A percentile compares a stretch with the other conserved stretches of the same genome.
Evolutionary conservation across 1,140 invertebrate genomes (phyloP).

Genomic region (Scaptomyza montana): DNA sequence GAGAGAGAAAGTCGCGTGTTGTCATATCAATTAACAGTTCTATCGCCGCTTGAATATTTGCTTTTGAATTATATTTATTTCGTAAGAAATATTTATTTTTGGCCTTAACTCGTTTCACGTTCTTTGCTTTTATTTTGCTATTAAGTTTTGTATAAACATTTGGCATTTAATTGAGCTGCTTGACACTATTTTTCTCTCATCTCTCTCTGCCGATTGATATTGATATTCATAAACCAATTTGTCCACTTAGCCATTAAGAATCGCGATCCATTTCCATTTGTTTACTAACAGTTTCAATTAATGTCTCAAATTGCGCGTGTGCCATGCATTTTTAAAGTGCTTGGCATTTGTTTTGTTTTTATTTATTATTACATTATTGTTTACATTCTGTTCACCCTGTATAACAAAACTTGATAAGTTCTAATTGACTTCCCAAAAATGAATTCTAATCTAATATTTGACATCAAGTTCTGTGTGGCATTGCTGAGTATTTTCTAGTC

Average conservation of each 20-base stretch:
- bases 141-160: background rate
- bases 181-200: no score
- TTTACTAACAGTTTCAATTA: slow-evolving; percentile 55
- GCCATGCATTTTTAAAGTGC: slow-evolving; percentile 43
- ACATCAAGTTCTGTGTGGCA: no score
- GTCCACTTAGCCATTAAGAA: background rate
- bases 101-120: no score
- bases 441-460: no score
- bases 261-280: slow-evolving; percentile 23
- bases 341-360: slow-evolving; percentile 22
- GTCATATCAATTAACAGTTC: background rate
- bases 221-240: slow-evolving; percentile 1
- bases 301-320: slow-evolving; percentile 56
- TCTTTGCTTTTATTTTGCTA: no score
- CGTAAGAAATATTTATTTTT: no score
- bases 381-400: slow-evolving; percentile 22
- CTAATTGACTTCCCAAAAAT: no score
- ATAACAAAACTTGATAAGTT: no score
- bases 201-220: background rate
- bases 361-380: slow-evolving; percentile 18
- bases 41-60: no score
- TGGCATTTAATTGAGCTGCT: background rate
- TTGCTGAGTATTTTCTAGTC: no score
- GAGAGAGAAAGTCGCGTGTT: slow-evolving; percentile 15
- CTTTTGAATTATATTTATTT: no score